A percentile compares a stretch with the other conserved stretches of the same genome.
phyloP scores from a whole-genome alignment of 2,113 vertebrate genomes.

The Oreotrochilus melanogaster region DNA sequence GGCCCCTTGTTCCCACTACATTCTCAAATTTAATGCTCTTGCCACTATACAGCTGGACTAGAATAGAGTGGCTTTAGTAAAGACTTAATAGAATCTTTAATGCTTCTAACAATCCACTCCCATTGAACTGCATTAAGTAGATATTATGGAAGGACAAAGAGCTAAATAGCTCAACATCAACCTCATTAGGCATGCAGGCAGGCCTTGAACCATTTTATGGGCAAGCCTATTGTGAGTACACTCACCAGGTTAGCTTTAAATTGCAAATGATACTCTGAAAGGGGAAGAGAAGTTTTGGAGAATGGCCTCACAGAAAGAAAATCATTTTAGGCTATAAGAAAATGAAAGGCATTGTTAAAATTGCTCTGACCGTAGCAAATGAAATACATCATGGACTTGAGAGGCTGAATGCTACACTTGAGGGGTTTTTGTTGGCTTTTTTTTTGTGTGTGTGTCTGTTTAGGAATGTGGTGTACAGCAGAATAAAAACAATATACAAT shows the following conservation, averaged over 20 bases:
- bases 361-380: slow-evolving; percentile 91
- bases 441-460: neutral
- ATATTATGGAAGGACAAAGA: slow-evolving; percentile 97
- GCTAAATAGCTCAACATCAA: slow-evolving; percentile 97
- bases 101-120: slow-evolving; percentile 93
- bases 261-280: slow-evolving; percentile 99
- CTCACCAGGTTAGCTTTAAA: slow-evolving; percentile 99
- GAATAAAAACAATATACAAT: slow-evolving; percentile 71
- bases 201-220: slow-evolving; percentile 88
- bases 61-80: slow-evolving; percentile 91
- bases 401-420: slow-evolving; percentile 86
- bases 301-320: slow-evolving; percentile 87
- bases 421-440: slow-evolving; percentile 49
- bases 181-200: slow-evolving; percentile 93
- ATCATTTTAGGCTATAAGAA: slow-evolving; percentile 90
- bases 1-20: slow-evolving; percentile 62
- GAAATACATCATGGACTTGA: slow-evolving; percentile 90
- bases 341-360: slow-evolving; percentile 89
- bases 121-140: slow-evolving; percentile 98
- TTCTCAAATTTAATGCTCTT: slow-evolving; percentile 81
- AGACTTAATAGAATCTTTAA: slow-evolving; percentile 99
- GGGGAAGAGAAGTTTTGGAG: slow-evolving; percentile 78
- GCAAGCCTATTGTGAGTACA: slow-evolving; percentile 89
- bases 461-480: slow-evolving; percentile 63
- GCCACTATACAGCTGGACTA: slow-evolving; percentile 84